Evolutionary conservation across 2,888 invertebrate species (phyloP).

Genomic region (Myathropa florea): DNA sequence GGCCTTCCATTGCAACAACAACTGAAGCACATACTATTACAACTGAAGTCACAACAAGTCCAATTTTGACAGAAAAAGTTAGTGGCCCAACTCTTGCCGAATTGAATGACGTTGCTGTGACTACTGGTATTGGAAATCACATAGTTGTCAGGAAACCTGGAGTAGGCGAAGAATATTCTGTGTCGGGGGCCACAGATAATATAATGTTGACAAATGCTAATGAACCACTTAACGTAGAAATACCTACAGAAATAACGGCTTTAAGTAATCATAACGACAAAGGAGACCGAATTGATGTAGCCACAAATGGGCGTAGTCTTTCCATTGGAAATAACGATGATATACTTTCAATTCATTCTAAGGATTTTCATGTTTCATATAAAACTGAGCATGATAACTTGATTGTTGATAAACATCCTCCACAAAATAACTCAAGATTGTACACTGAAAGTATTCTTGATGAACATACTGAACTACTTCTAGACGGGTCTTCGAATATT

Average conservation of each 20-base stretch:
- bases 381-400: background rate
- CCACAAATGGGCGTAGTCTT: background rate
- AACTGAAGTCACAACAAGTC: background rate
- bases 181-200: background rate
- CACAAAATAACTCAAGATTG: background rate
- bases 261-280: background rate
- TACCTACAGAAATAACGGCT: background rate
- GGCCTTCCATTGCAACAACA: background rate
- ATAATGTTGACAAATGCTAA: background rate
- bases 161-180: background rate
- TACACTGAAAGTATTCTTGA: background rate
- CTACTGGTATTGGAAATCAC: constrained; percentile 14
- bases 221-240: background rate
- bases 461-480: background rate
- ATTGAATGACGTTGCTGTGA: background rate
- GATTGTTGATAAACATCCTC: background rate
- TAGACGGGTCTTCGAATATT: background rate
- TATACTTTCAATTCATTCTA: background rate
- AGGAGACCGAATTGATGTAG: background rate
- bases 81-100: constrained; percentile 20
- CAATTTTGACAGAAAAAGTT: background rate
- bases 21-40: background rate
- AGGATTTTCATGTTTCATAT: background rate
- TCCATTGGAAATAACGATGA: background rate
- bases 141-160: constrained; percentile 21